Evolutionary conservation across 1,140 invertebrate genomes (phyloP).

Genomic region (Spodoptera frugiperda): DNA sequence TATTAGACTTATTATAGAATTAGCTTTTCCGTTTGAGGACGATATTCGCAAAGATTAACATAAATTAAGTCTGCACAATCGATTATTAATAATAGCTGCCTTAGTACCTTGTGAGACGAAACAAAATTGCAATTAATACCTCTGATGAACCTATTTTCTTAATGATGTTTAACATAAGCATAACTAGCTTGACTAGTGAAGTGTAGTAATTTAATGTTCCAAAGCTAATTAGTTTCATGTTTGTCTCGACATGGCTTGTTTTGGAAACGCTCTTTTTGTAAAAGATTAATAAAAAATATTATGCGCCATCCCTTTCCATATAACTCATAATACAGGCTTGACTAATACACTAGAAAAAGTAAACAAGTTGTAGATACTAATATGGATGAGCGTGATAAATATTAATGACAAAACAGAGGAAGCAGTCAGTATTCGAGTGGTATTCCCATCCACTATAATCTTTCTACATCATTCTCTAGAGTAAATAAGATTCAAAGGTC

Average conservation of each 20-base stretch:
- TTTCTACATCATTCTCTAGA: neutral
- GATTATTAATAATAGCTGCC: slow-evolving; percentile 17
- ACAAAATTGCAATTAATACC: slow-evolving; percentile 14
- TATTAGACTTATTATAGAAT: slow-evolving; percentile 2
- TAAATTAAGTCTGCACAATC: slow-evolving; percentile 23
- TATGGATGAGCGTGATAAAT: no score
- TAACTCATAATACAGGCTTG: no score
- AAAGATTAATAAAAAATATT: no score
- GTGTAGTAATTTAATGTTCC: neutral
- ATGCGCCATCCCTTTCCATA: no score
- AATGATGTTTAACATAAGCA: slow-evolving; percentile 14
- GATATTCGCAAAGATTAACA: slow-evolving; percentile 24
- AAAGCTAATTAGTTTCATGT: no score
- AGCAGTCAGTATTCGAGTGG: no score
- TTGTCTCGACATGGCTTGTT: no score
- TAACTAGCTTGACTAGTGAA: slow-evolving; percentile 18
- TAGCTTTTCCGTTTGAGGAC: neutral
- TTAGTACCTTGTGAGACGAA: neutral
- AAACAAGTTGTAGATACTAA: no score
- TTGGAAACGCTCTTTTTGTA: no score
- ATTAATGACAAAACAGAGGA: no score
- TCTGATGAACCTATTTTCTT: slow-evolving; percentile 7
- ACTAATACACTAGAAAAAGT: no score
- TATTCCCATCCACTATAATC: no score
- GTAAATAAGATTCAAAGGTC: neutral